A percentile compares a stretch with the other conserved stretches of the same genome.
phyloP scores from a whole-genome alignment of 1,140 invertebrate species.

The Leptoteleia sp. region DNA sequence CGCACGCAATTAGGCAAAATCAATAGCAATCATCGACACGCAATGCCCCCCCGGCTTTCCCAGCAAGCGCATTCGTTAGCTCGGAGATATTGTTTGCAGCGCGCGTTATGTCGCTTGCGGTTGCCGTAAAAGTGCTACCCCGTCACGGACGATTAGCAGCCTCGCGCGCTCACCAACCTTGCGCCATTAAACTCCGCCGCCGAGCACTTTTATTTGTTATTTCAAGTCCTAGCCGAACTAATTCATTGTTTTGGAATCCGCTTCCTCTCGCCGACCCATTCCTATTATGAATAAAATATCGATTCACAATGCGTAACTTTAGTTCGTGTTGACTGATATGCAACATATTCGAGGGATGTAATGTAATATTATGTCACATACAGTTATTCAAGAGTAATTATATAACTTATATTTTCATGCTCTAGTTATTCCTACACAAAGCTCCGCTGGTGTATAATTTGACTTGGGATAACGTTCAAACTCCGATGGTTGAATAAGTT shows the following conservation, averaged over 20 bases:
- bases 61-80: constrained; percentile 14
- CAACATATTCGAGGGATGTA: constrained; percentile 29
- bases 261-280: no score
- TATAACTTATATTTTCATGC: constrained; percentile 38
- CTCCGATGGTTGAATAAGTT: constrained; percentile 24
- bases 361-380: constrained; percentile 45
- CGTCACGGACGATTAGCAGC: no score
- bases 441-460: constrained; percentile 26
- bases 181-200: no score
- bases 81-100: constrained; percentile 22
- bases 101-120: constrained; percentile 1
- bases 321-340: constrained; percentile 31
- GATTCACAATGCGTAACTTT: constrained; percentile 38
- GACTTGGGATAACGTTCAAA: constrained; percentile 16
- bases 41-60: constrained; percentile 15
- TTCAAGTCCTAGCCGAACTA: no score
- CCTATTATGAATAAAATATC: constrained; percentile 31
- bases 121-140: no score
- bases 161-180: no score
- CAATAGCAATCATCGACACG: constrained; percentile 49
- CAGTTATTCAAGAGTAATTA: constrained; percentile 43
- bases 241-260: no score
- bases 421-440: constrained; percentile 29
- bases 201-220: no score
- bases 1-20: constrained; percentile 44